Percentiles rank a stretch among this genome's conserved stretches.
These are phyloP conservation scores for Paramisgurnus dabryanus DNA, from an alignment of 2,113 vertebrate species.

Conservation along the genomic window DNA sequence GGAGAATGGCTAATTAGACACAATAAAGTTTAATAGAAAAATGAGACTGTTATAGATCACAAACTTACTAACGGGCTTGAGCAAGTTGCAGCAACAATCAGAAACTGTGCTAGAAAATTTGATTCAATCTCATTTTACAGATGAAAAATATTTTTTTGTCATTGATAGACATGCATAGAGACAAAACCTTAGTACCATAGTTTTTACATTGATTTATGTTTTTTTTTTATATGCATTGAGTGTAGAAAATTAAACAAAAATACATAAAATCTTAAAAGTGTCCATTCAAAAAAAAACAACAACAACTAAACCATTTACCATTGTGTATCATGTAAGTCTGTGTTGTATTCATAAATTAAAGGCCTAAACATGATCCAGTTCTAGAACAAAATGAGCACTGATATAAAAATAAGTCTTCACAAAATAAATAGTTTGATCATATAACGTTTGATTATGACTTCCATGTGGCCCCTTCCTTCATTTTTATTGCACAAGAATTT, in stretches of 20 bases:
- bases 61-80: conserved; percentile 52
- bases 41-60: background rate
- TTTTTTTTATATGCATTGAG: background rate
- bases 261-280: background rate
- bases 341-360: conserved; percentile 39
- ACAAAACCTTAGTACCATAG: background rate
- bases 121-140: conserved; percentile 55
- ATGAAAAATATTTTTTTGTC: conserved; percentile 58
- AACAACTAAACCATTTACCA: background rate
- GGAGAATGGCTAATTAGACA: background rate
- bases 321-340: conserved; percentile 34
- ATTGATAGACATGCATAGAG: conserved; percentile 16
- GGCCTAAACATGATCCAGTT: background rate
- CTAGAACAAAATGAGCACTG: conserved; percentile 19
- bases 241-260: background rate
- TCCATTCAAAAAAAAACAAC: background rate
- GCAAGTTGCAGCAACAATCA: conserved; percentile 48
- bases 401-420: conserved; percentile 75
- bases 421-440: conserved; percentile 77
- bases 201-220: conserved; percentile 12
- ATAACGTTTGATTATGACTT: conserved; percentile 55
- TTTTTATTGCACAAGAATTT: conserved; percentile 72
- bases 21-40: background rate
- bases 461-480: conserved; percentile 59
- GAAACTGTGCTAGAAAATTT: conserved; percentile 68